Evolutionary conservation across 2,113 vertebrate genomes (phyloP), one percentile per base, ranked within the genome.

Genomic region (Martes martes): DNA sequence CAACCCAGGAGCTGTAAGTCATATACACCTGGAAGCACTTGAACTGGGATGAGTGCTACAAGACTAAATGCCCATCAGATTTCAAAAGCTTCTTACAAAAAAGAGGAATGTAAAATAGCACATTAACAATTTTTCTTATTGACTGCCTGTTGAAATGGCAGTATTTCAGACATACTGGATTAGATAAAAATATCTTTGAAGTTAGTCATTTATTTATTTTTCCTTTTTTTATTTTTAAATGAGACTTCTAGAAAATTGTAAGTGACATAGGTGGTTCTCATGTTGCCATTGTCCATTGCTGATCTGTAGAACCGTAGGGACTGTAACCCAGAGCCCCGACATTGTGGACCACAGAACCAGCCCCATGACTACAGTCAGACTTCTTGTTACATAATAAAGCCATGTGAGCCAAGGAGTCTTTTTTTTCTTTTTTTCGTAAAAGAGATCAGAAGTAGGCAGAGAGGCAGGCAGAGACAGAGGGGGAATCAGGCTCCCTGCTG

Each of bases 201-300:
- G 61, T 47, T 31, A 84, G 69, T 65, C 61, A 90, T 42, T 74
- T 81, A 19, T 78, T 95, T 92, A 26, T 78, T 82, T 76, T 76
- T 74, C 71, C 4, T 73, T 59, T 88, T 91, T 73, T 24, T 24
- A 36, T 73, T 23, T 73, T 67, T 61, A 91, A 88, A 81, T 57
- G n/a, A 95, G 39, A 92, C 18, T 11, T 50, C 19, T 42, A 55
- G 65, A 26, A 59, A 65, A 74, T 55, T 81, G 36, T 16, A 47
- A 47, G 86, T 45, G 47, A 14, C 28, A 24, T 1, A 42, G 0
- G 13, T 65, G 74, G 52, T 52, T 95, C 59, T 39, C 67, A 39
- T 6, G 67, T 39, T 71, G 74, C 31, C 24, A n/a, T 0, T 26
- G 11, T 59, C 36, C 26, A 18, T 0, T 15, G 81, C 23, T 76